Conservation (phyloP, 1,140 invertebrate species). For the Lerema accius region DNA sequence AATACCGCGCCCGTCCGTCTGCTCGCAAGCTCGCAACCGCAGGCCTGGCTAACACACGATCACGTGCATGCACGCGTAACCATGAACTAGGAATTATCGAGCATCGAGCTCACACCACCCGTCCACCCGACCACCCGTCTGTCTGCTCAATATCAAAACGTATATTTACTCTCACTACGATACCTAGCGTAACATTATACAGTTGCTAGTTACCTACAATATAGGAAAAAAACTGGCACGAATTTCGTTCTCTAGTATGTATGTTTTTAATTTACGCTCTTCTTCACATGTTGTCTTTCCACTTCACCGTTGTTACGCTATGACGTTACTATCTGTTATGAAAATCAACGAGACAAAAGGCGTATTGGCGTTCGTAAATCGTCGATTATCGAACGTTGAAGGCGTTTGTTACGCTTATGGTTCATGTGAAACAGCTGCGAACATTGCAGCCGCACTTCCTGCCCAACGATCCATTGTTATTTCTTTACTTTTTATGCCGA, state of each 20-base stretch:
- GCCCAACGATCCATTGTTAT: slow-evolving; percentile 63
- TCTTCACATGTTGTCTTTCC: too few relatives aligned
- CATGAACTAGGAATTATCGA: slow-evolving; percentile 56
- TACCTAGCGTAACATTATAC: too few relatives aligned
- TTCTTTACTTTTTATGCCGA: slow-evolving; percentile 39
- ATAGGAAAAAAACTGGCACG: too few relatives aligned
- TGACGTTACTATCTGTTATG: too few relatives aligned
- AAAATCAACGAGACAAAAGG: slow-evolving; percentile 5
- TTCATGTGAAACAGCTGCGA: slow-evolving; percentile 52
- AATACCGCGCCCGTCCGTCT: slow-evolving; percentile 59
- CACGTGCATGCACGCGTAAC: slow-evolving; percentile 51
- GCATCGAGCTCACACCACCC: slow-evolving; percentile 33
- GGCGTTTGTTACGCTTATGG: slow-evolving; percentile 31
- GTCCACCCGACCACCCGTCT: slow-evolving; percentile 3
- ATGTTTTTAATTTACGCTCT: too few relatives aligned
- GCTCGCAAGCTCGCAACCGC: slow-evolving; percentile 54
- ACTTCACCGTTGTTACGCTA: too few relatives aligned
- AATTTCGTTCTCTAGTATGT: too few relatives aligned
- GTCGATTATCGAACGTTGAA: slow-evolving; percentile 33
- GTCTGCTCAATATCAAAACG: slow-evolving; percentile 7
- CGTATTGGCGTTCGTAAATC: slow-evolving; percentile 25
- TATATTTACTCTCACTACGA: slow-evolving; percentile 11
- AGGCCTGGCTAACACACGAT: slow-evolving; percentile 46
- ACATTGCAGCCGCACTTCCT: slow-evolving; percentile 60
- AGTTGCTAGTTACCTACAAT: too few relatives aligned